Evolutionary conservation across 2,888 invertebrate genomes (phyloP).

Genomic region (Xestia rhomboidea): DNA sequence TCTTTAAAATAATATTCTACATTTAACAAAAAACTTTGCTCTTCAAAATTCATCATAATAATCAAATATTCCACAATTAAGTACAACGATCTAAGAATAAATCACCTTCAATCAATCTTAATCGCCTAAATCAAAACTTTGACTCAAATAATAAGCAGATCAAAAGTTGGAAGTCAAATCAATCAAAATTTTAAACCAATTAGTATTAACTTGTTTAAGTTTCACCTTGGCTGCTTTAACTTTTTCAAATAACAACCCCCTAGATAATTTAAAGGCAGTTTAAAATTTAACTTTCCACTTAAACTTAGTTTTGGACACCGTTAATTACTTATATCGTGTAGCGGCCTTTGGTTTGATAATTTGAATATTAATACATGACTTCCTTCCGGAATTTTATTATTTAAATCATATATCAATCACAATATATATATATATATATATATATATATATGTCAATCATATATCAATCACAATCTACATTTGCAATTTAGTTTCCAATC

Average conservation of each 20-base stretch:
- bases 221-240: slow-evolving; percentile 70
- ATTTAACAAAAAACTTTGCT: slow-evolving; percentile 3
- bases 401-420: too few species aligned
- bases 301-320: slow-evolving; percentile 70
- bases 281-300: slow-evolving; percentile 75
- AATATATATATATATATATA: too few species aligned
- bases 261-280: slow-evolving; percentile 68
- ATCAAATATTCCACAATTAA: slow-evolving; percentile 8
- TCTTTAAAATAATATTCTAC: background rate
- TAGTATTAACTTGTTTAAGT: slow-evolving; percentile 62
- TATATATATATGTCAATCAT: too few species aligned
- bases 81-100: slow-evolving; percentile 22
- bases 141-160: slow-evolving; percentile 61
- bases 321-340: slow-evolving; percentile 69
- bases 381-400: background rate
- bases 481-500: background rate
- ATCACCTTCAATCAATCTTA: slow-evolving; percentile 63
- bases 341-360: background rate
- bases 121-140: slow-evolving; percentile 63
- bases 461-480: background rate
- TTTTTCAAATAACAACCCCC: slow-evolving; percentile 75
- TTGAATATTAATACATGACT: slow-evolving; percentile 9
- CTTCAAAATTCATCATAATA: background rate
- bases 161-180: slow-evolving; percentile 71
- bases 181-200: slow-evolving; percentile 78